A percentile compares a stretch with the other conserved stretches of the same genome.
phyloP scores from a whole-genome alignment of 2,888 invertebrate species.

The Hyppa rectilinea region DNA sequence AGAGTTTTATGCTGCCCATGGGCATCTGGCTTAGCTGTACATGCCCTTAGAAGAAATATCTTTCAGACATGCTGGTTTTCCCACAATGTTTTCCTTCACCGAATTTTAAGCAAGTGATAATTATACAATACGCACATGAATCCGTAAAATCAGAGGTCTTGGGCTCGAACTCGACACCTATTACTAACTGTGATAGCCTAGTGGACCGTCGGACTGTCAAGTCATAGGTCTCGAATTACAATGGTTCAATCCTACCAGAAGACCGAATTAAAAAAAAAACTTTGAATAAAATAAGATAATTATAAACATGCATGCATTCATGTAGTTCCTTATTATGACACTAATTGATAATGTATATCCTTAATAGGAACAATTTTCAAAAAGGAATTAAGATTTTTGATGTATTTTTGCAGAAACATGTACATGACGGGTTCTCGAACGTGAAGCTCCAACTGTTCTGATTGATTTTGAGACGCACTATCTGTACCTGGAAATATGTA shows the following conservation, averaged over 20 bases:
- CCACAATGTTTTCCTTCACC: no score
- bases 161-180: no score
- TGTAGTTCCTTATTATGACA: not conserved
- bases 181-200: no score
- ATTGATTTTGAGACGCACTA: not conserved
- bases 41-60: no score
- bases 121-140: no score
- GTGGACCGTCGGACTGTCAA: no score
- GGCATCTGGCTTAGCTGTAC: no score
- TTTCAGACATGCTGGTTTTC: no score
- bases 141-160: no score
- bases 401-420: constrained; percentile 30
- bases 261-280: not conserved
- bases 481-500: constrained; percentile 17
- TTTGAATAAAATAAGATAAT: not conserved
- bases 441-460: constrained; percentile 12
- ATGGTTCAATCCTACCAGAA: not conserved
- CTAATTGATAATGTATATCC: constrained; percentile 29
- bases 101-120: no score
- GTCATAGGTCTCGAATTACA: no score
- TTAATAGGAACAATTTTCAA: constrained; percentile 30
- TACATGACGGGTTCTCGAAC: constrained; percentile 17
- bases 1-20: no score
- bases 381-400: constrained; percentile 29
- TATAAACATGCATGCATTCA: not conserved